phyloP scores from a whole-genome alignment of 2,888 invertebrate species.

The Philhelius pedissequus region DNA sequence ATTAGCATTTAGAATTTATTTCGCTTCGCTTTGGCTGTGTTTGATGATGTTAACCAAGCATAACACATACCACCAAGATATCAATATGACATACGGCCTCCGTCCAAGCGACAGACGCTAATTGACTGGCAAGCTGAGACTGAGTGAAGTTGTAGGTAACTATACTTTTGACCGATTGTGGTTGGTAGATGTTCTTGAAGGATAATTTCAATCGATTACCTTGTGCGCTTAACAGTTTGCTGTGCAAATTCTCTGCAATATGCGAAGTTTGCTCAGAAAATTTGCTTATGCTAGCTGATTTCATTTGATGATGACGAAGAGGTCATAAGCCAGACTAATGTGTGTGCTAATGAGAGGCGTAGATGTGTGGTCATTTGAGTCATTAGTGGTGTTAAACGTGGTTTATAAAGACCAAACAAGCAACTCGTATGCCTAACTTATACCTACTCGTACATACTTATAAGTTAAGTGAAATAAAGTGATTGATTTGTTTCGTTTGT shows the following conservation, averaged over 20 bases:
- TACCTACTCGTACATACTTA: too few species aligned
- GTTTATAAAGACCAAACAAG: not conserved
- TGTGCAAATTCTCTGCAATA: conserved; percentile 4
- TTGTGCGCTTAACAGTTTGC: conserved; percentile 33
- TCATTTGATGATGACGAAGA: conserved; percentile 1
- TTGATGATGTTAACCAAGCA: conserved; percentile 40
- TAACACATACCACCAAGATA: conserved; percentile 13
- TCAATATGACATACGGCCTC: not conserved
- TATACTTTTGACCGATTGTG: conserved; percentile 49
- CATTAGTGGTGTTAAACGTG: conserved; percentile 47
- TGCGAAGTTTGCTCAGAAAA: conserved; percentile 3
- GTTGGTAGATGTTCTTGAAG: conserved; percentile 34
- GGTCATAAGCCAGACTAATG: not conserved
- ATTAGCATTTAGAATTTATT: conserved; percentile 53
- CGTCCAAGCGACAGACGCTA: conserved; percentile 45
- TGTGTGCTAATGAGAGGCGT: conserved; percentile 13
- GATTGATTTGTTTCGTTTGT: not conserved
- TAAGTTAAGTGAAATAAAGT: not conserved
- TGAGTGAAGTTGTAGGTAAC: too few species aligned
- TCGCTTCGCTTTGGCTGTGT: not conserved
- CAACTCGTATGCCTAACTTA: too few species aligned
- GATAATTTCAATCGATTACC: conserved; percentile 48
- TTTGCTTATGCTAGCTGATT: conserved; percentile 45
- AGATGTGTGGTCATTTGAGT: conserved; percentile 27
- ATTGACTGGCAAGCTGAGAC: conserved; percentile 20